These are phyloP conservation scores for Fragum whitleyi DNA, from an alignment of 2,888 invertebrate genomes.

Conservation along the genomic window DNA sequence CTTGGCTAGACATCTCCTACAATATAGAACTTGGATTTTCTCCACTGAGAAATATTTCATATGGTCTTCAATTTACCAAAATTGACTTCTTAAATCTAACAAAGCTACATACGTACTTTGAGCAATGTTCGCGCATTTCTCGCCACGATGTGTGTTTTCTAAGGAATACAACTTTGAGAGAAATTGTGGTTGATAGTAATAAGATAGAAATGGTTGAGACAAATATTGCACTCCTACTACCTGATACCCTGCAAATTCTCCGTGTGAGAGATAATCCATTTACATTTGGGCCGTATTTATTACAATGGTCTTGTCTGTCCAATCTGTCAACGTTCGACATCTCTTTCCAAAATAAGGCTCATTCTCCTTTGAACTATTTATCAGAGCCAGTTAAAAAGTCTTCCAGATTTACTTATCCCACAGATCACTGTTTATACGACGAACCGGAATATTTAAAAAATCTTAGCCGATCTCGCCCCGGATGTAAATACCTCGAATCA, in stretches of 20 bases:
- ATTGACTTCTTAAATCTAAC: slow-evolving; percentile 46
- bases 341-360: slow-evolving; percentile 23
- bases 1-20: slow-evolving; percentile 40
- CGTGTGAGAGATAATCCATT: slow-evolving; percentile 41
- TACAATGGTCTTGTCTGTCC: slow-evolving; percentile 34
- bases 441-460: slow-evolving; percentile 16
- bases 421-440: slow-evolving; percentile 29
- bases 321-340: slow-evolving; percentile 16
- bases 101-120: slow-evolving; percentile 44
- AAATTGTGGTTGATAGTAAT: slow-evolving; percentile 44
- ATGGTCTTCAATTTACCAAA: slow-evolving; percentile 47
- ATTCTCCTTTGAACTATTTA: background rate
- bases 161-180: slow-evolving; percentile 45
- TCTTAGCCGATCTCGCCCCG: background rate
- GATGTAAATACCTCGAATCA: slow-evolving; percentile 29
- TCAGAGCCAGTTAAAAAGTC: background rate
- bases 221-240: slow-evolving; percentile 29
- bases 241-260: slow-evolving; percentile 32
- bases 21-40: slow-evolving; percentile 45
- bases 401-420: background rate
- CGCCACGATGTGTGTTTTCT: slow-evolving; percentile 50
- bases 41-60: slow-evolving; percentile 44
- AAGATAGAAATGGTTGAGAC: slow-evolving; percentile 40
- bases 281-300: slow-evolving; percentile 51
- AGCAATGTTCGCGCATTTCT: slow-evolving; percentile 10